phyloP scores from a whole-genome alignment of 2,113 vertebrate species.

The Choloepus hoffmanni region DNA sequence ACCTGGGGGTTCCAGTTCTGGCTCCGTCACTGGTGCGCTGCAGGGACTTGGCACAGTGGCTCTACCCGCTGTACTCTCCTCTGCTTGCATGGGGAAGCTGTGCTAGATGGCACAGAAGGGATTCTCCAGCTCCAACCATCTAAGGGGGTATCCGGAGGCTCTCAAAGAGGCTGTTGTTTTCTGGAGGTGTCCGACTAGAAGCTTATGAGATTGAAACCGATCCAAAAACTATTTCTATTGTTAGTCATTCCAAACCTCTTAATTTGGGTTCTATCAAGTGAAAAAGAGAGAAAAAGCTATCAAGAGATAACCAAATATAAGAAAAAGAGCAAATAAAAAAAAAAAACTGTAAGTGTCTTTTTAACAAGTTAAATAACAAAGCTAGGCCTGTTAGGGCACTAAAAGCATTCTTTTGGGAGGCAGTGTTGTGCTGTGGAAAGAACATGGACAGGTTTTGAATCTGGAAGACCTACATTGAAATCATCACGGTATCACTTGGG shows the following conservation, averaged over 20 bases:
- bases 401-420: background rate
- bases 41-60: background rate
- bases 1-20: background rate
- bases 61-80: background rate
- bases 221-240: background rate
- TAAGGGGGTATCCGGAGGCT: background rate
- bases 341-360: background rate
- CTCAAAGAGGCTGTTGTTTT: background rate
- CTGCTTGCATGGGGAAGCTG: background rate
- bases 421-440: background rate
- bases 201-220: conserved; percentile 23
- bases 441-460: background rate
- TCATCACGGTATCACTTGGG: background rate
- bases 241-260: background rate
- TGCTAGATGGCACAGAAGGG: background rate
- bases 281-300: background rate
- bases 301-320: background rate
- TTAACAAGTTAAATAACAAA: background rate
- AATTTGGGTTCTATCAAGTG: background rate
- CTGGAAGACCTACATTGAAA: background rate
- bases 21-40: background rate
- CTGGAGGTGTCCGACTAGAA: background rate
- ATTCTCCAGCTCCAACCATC: background rate
- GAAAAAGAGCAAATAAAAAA: background rate
- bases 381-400: background rate